Percentiles rank a stretch among this genome's conserved stretches.
These are phyloP conservation scores for Diaprepes abbreviatus DNA, from an alignment of 2,888 invertebrate species.

Conservation along the genomic window DNA sequence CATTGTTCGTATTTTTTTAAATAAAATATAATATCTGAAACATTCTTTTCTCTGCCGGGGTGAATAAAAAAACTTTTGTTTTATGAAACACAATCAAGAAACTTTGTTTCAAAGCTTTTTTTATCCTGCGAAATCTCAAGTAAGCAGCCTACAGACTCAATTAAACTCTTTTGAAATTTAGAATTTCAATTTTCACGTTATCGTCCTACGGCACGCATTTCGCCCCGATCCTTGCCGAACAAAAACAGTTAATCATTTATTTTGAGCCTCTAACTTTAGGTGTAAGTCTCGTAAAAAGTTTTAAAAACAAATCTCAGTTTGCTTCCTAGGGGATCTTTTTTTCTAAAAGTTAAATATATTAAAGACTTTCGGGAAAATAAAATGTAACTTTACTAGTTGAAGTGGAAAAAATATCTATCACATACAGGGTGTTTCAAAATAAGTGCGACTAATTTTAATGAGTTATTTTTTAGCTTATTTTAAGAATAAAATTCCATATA, in stretches of 20 bases:
- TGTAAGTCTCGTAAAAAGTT: conserved; percentile 28
- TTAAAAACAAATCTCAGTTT: conserved; percentile 4
- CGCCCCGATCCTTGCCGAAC: conserved; percentile 55
- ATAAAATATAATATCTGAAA: too few species aligned
- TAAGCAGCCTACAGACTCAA: conserved; percentile 55
- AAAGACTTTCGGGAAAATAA: not conserved
- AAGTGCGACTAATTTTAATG: too few species aligned
- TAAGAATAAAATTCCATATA: too few species aligned
- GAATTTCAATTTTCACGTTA: conserved; percentile 67
- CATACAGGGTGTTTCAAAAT: too few species aligned
- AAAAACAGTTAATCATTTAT: conserved; percentile 46
- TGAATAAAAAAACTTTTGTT: conserved; percentile 18
- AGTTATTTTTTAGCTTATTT: too few species aligned
- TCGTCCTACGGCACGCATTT: conserved; percentile 64
- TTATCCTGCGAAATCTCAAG: conserved; percentile 19
- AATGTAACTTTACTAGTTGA: not conserved
- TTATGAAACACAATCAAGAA: conserved; percentile 23
- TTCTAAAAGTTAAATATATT: conserved; percentile 14
- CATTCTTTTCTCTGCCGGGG: not conserved
- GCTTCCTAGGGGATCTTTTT: conserved; percentile 8
- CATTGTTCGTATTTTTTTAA: not conserved
- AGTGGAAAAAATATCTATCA: too few species aligned
- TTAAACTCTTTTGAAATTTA: conserved; percentile 65
- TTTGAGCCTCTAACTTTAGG: conserved; percentile 26
- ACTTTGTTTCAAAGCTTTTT: conserved; percentile 16